Evolutionary conservation across 1,140 invertebrate species (phyloP).

Genomic region (Drosophila punjabiensis): DNA sequence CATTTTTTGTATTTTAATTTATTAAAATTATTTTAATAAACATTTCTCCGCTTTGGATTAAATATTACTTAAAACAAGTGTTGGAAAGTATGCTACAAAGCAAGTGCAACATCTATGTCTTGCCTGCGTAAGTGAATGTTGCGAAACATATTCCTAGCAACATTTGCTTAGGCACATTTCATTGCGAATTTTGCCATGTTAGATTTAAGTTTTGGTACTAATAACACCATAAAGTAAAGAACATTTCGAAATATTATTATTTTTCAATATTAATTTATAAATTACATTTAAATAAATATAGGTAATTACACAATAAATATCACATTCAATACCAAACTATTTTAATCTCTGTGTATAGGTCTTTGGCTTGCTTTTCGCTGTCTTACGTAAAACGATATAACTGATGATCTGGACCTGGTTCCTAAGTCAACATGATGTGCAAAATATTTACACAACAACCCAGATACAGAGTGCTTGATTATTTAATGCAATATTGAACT

Average conservation of each 20-base stretch:
- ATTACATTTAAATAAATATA: background rate
- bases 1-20: background rate
- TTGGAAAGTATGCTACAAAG: background rate
- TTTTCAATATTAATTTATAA: background rate
- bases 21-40: background rate
- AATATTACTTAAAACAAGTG: background rate
- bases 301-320: no score
- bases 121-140: background rate
- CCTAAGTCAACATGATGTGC: constrained; percentile 16
- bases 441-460: constrained; percentile 23
- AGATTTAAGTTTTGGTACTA: background rate
- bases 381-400: constrained; percentile 13
- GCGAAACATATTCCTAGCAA: background rate
- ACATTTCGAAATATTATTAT: background rate
- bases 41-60: no score
- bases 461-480: background rate
- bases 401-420: constrained; percentile 17
- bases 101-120: background rate
- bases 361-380: background rate
- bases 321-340: background rate
- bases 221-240: background rate
- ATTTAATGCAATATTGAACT: constrained; percentile 7
- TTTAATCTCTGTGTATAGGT: background rate
- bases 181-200: background rate
- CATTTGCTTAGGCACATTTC: background rate